These are phyloP conservation scores for Gulo gulo DNA, from an alignment of 2,113 vertebrate species.

Conservation along the genomic window DNA sequence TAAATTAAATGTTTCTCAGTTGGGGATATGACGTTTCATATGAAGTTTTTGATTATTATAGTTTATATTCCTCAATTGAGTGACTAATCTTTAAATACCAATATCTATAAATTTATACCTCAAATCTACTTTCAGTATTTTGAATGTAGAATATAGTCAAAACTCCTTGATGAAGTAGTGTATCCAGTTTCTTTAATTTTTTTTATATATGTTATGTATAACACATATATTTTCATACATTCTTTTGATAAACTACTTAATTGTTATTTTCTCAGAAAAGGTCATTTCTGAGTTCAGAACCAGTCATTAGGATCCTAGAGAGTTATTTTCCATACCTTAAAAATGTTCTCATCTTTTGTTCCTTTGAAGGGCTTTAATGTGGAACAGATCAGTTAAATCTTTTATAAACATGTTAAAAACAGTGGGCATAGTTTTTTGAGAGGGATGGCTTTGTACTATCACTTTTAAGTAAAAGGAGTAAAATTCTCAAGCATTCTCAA, in stretches of 20 bases:
- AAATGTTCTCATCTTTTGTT: conserved; percentile 13
- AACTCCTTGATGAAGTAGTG: not conserved
- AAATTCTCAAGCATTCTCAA: not conserved
- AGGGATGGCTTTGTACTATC: not conserved
- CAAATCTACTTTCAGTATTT: conserved; percentile 28
- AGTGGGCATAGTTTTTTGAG: not conserved
- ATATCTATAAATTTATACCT: not conserved
- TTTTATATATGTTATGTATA: not conserved
- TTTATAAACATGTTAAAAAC: conserved; percentile 36
- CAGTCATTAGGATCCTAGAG: not conserved
- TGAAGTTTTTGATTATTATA: not conserved
- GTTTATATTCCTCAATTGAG: not conserved
- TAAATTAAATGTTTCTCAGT: not conserved
- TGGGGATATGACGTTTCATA: not conserved
- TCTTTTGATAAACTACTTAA: not conserved
- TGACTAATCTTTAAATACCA: conserved; percentile 2
- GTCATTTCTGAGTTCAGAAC: conserved; percentile 13
- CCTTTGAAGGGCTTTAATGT: conserved; percentile 22
- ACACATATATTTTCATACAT: not conserved
- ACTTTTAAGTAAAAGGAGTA: conserved; percentile 12
- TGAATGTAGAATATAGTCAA: conserved; percentile 16
- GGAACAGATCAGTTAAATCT: not conserved
- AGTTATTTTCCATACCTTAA: not conserved
- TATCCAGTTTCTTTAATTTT: conserved; percentile 17
- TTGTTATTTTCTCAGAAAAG: conserved; percentile 34